Percentiles rank a stretch among this genome's conserved stretches.
phyloP scores from a whole-genome alignment of 2,888 invertebrate species.

The Pteria penguin region DNA sequence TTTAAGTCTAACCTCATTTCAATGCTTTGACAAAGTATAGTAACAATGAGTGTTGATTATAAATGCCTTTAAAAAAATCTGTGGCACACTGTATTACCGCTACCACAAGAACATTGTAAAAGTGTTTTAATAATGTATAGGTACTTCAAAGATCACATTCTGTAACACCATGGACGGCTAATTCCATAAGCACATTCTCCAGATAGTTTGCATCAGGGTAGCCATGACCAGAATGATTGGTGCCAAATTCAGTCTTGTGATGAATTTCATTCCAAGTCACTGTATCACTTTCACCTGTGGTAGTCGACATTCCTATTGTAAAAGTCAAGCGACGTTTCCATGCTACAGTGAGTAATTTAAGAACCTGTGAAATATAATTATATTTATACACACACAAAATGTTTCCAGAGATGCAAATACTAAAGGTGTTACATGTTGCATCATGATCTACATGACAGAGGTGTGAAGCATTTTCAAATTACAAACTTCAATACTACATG shows the following conservation, averaged over 20 bases:
- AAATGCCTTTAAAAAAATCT: too few species aligned
- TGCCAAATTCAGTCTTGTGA: constrained; percentile 88
- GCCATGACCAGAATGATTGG: constrained; percentile 75
- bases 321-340: constrained; percentile 92
- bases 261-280: constrained; percentile 95
- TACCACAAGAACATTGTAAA: too few species aligned
- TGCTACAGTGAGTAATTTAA: constrained; percentile 88
- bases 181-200: constrained; percentile 83
- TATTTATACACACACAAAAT: too few species aligned
- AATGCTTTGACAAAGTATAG: too few species aligned
- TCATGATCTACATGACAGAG: too few species aligned
- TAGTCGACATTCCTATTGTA: constrained; percentile 91
- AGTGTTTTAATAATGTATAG: not conserved
- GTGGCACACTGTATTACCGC: too few species aligned
- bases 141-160: constrained; percentile 62
- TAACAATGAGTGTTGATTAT: too few species aligned
- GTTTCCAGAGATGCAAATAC: too few species aligned
- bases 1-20: too few species aligned
- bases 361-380: constrained; percentile 81
- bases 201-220: constrained; percentile 90
- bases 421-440: too few species aligned
- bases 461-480: too few species aligned
- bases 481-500: too few species aligned
- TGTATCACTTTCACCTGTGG: constrained; percentile 94
- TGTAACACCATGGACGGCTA: constrained; percentile 79